Percentiles rank a stretch among this genome's conserved stretches.
Conservation (phyloP, 2,113 vertebrate genomes). For the Sceloporus tristichus region DNA sequence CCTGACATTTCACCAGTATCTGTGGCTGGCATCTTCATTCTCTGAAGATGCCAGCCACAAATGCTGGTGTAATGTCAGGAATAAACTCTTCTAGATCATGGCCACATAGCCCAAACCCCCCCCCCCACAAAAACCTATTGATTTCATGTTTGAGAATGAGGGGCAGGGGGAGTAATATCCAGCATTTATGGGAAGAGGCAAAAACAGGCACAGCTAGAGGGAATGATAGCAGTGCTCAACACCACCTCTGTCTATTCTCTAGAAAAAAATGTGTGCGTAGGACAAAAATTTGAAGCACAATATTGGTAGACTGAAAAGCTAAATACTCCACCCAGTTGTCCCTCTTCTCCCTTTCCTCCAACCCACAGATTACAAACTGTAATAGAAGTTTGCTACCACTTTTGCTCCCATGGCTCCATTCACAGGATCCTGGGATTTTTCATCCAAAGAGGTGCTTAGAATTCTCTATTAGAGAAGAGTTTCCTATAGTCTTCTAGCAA, state of each 20-base stretch:
- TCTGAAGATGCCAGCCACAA: no score
- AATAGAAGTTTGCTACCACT: no score
- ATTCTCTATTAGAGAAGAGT: no score
- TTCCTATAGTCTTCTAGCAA: no score
- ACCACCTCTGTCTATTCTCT: neutral
- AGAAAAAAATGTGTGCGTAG: neutral
- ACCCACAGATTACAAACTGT: neutral
- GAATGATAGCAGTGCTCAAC: neutral
- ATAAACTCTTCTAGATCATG: no score
- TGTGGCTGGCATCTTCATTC: no score
- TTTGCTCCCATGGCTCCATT: no score
- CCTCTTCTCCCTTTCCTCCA: neutral
- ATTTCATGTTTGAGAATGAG: conserved; percentile 3
- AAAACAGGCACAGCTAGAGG: neutral
- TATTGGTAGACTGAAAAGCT: neutral
- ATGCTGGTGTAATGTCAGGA: no score
- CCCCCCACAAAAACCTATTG: neutral
- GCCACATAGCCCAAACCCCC: neutral
- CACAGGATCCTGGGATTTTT: neutral
- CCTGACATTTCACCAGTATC: no score
- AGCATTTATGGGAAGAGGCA: neutral
- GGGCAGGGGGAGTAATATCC: neutral
- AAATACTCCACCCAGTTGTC: neutral
- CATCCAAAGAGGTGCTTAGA: neutral
- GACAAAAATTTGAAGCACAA: neutral